Evolutionary conservation across 2,888 invertebrate genomes (phyloP).

Genomic region (Pammene aurita): DNA sequence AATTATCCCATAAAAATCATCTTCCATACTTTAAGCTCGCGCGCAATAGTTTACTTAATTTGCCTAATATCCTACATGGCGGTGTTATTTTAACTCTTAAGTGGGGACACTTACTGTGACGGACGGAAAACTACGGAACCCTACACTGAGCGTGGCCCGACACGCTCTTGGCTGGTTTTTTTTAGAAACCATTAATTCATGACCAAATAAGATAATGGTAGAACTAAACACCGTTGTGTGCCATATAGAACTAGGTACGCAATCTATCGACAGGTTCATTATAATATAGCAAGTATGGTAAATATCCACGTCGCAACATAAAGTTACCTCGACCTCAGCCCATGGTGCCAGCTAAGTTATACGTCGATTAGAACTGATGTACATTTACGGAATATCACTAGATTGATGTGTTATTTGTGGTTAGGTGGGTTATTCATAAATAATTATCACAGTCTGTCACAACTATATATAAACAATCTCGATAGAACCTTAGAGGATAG

Average conservation of each 20-base stretch:
- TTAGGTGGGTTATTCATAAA: not conserved
- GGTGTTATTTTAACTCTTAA: too few species aligned
- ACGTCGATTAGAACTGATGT: slow-evolving; percentile 7
- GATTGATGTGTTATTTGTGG: not conserved
- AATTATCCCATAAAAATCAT: too few species aligned
- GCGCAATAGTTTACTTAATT: too few species aligned
- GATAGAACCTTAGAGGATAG: not conserved
- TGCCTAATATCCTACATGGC: too few species aligned
- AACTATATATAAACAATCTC: not conserved
- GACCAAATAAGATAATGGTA: not conserved
- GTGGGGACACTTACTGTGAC: too few species aligned
- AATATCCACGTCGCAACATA: slow-evolving; percentile 17
- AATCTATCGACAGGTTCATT: slow-evolving; percentile 1
- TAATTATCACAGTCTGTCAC: too few species aligned
- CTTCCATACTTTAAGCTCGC: too few species aligned
- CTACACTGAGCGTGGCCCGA: too few species aligned
- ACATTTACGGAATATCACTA: not conserved
- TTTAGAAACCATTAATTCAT: too few species aligned
- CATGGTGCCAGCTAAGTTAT: slow-evolving; percentile 24
- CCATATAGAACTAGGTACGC: slow-evolving; percentile 4
- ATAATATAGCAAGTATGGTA: slow-evolving; percentile 7
- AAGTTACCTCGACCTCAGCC: slow-evolving; percentile 14
- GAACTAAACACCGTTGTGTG: not conserved
- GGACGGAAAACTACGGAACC: too few species aligned
- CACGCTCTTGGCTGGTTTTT: too few species aligned